Base-by-base conservation (phyloP, 2,888 invertebrate species). In the Drosophila demipolita region DNA sequence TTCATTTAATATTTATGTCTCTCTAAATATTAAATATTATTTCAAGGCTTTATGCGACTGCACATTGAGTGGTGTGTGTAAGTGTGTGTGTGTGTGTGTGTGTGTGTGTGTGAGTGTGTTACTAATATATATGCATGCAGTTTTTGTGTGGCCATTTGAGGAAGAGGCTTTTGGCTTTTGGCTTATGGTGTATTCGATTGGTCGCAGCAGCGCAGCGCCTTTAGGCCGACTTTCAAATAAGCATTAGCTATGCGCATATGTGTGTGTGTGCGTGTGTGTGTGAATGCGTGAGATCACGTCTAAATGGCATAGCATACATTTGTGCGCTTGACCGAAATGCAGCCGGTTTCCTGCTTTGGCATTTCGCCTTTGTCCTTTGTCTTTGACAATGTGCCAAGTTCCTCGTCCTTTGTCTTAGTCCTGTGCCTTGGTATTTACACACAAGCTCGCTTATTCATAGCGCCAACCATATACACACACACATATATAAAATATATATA, bases 11-110 rank as follows among this genome's bases (percentile, higher is more conserved):
- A 93, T 93, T 93, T 93, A 93, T 93, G 89, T 90, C 92, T 92
- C 93, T 93, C 93, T 93, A 93, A 93, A 93, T 93, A 93, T 93
- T 93, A 93, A 93, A 93, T 93, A 93, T 93, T 93, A 93, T 93
- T 92, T 92, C 91, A 91, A 91, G 92, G 91, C 91, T 91, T 84
- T 85, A 85, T 82, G 84, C 77, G 77, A 78, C 69, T 75, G 75
- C 75, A 73, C 72, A 74, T 57, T 33, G 50, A 54, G n/a, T n/a
- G 33, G 33, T 4, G 40, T 3, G 26, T n/a, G 23, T 23, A 23
- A 23, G 23, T 23, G 40, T 42, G 73, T 29, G 64, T 55, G 42
- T 54, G 49, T 53, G 64, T 55, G 42, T 54, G 49, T 53, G 32
- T n/a, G 53, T 40, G 68, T 69, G 66, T 63, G 68, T 49, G 49